Percentiles rank a stretch among this genome's conserved stretches.
phyloP scores from a whole-genome alignment of 2,888 invertebrate genomes.

The Epicampocera succincta region DNA sequence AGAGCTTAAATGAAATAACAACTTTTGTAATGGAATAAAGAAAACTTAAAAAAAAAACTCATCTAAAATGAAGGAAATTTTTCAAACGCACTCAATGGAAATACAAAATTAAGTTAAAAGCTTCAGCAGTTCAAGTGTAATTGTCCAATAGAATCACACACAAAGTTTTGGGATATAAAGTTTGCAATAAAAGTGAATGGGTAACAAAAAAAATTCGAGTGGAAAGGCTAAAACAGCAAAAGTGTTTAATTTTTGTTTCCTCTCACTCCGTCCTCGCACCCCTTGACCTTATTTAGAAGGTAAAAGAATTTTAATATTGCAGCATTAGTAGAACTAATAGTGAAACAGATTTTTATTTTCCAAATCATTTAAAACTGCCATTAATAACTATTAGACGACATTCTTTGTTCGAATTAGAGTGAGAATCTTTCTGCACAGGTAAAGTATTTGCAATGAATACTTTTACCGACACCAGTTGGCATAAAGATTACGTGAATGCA shows the following conservation, averaged over 20 bases:
- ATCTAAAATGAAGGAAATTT: neutral
- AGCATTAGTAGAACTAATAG: too few species aligned
- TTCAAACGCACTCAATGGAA: conserved; percentile 3
- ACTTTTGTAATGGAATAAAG: conserved; percentile 25
- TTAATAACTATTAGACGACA: too few species aligned
- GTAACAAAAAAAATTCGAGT: neutral
- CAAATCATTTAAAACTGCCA: too few species aligned
- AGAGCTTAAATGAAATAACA: neutral
- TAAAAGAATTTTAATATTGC: too few species aligned
- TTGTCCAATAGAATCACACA: conserved; percentile 1
- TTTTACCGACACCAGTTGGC: too few species aligned
- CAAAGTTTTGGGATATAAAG: conserved; percentile 10
- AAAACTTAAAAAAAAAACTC: neutral
- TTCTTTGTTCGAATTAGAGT: too few species aligned
- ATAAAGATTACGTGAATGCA: too few species aligned
- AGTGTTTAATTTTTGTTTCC: neutral
- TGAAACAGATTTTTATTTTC: too few species aligned
- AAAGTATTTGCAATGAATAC: too few species aligned
- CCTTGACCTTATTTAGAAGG: too few species aligned
- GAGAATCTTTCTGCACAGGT: too few species aligned
- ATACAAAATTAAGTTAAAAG: conserved; percentile 21
- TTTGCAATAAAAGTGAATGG: neutral
- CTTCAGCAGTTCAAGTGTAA: conserved; percentile 16
- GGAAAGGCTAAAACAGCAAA: neutral
- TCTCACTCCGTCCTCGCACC: too few species aligned